A percentile compares a stretch with the other conserved stretches of the same genome.
Conservation (phyloP, 2,113 vertebrate genomes). For the Anguilla japonica region DNA sequence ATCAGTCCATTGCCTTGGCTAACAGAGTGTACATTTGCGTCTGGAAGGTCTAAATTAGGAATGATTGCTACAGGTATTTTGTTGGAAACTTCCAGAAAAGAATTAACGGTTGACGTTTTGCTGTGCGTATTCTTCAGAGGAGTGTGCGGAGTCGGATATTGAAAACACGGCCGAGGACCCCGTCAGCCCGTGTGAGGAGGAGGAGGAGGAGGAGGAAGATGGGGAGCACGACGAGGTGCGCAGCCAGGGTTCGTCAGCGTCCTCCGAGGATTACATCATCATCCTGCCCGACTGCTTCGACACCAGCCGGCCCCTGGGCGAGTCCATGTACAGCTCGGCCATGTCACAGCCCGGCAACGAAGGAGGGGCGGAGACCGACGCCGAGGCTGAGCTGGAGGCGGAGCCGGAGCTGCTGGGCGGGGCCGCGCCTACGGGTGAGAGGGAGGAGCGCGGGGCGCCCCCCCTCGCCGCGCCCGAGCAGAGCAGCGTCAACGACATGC, state of each 20-base stretch:
- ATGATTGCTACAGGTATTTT: not conserved
- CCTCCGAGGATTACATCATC: slow-evolving; percentile 93
- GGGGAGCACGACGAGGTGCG: slow-evolving; percentile 83
- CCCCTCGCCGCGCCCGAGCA: slow-evolving; percentile 24
- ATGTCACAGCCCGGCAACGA: slow-evolving; percentile 81
- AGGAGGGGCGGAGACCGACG: slow-evolving; percentile 51
- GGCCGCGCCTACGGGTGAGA: slow-evolving; percentile 14
- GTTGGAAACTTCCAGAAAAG: not conserved
- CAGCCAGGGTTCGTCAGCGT: slow-evolving; percentile 86
- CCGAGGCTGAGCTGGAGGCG: slow-evolving; percentile 47
- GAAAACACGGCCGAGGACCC: slow-evolving; percentile 47
- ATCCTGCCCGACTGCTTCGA: slow-evolving; percentile 96
- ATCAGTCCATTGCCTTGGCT: too few relatives aligned
- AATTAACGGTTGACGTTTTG: not conserved
- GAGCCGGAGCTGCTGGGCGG: not conserved
- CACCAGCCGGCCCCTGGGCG: slow-evolving; percentile 87
- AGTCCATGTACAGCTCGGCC: slow-evolving; percentile 92
- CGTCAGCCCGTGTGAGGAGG: slow-evolving; percentile 38
- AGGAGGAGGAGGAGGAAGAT: slow-evolving; percentile 34
- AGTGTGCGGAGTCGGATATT: slow-evolving; percentile 44
- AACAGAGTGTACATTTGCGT: too few relatives aligned
- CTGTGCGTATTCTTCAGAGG: slow-evolving; percentile 37
- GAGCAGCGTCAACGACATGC: slow-evolving; percentile 64
- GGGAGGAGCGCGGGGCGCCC: slow-evolving; percentile 32
- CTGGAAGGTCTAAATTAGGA: not conserved